Evolutionary conservation across 1,140 invertebrate genomes (phyloP), one percentile per base, ranked within the genome.

Genomic region (Heliconius eleuchia): DNA sequence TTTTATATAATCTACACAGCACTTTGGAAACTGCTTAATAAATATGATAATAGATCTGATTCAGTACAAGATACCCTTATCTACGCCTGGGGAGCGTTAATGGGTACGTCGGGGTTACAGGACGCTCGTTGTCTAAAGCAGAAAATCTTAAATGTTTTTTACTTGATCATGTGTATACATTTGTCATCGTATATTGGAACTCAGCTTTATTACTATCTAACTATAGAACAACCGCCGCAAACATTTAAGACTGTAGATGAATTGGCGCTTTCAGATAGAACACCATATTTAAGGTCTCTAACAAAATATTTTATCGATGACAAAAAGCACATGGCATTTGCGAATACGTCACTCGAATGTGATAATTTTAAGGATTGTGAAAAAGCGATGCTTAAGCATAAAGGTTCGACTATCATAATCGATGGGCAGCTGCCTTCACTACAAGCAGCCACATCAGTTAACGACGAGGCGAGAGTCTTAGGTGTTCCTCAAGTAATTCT

Each of bases 181-280:
- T 75, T 91, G 39, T 86, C 90, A 11, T 83, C 85, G 27, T 94
- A 90, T 52, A 79, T 94, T 19, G 85, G 81, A 71, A 84, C 89
- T 13, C 88, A 93, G 52, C 80, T 92, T 7, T 92, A 86, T 85
- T 88, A 87, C 1, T 93, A 90, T 55, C 82, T 92, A 2, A 93
- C 92, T 0, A 88, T 94, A 55, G 80, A 82, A 27, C 75, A 77
- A 7, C 90, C 92, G 37, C 90, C 91, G 9, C 60, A 84, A 8
- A 76, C 82, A 7, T 88, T 86, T 13, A 86, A 83, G 77, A 90
- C 88, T n/a, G 85, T 85, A 7, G 83, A 89, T 3, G 90, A 91
- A 7, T 42, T 94, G 19, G 84, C 83, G 37, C 39, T 73, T 27
- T 92, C 92, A 1, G 88, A 86, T 27, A 84, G 78, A 77, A 84